A percentile compares a stretch with the other conserved stretches of the same genome.
These are phyloP conservation scores for Aplochiton taeniatus DNA, from an alignment of 2,797 vertebrate species.

Conservation along the genomic window DNA sequence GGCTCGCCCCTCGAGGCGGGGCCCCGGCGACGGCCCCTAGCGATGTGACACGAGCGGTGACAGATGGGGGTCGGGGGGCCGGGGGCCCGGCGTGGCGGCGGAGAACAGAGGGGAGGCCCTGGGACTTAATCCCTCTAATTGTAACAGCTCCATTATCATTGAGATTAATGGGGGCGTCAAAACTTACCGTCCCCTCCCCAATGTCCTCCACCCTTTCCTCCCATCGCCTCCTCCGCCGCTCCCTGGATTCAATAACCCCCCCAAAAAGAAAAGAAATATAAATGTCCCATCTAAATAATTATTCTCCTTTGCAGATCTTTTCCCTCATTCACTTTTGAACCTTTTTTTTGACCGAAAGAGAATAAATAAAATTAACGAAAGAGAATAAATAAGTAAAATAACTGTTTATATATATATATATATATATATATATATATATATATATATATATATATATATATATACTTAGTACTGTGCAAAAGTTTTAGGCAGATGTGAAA, in stretches of 20 bases:
- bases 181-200: slow-evolving; percentile 79
- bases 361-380: slow-evolving; percentile 91
- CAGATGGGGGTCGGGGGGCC: slow-evolving; percentile 52
- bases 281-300: slow-evolving; percentile 87
- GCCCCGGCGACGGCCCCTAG: background rate
- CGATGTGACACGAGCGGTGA: slow-evolving; percentile 28
- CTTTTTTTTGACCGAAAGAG: slow-evolving; percentile 88
- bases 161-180: slow-evolving; percentile 94
- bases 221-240: background rate
- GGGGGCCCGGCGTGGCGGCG: slow-evolving; percentile 79
- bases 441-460: too few relatives aligned
- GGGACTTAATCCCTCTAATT: slow-evolving; percentile 86
- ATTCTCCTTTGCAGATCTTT: slow-evolving; percentile 84
- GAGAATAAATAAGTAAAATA: too few relatives aligned
- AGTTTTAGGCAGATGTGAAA: too few relatives aligned
- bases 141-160: slow-evolving; percentile 84
- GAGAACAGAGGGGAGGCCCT: slow-evolving; percentile 79
- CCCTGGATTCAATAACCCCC: slow-evolving; percentile 14
- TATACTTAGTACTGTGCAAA: too few relatives aligned
- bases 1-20: slow-evolving; percentile 16
- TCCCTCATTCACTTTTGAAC: slow-evolving; percentile 76
- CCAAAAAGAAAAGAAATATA: slow-evolving; percentile 8
- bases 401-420: too few relatives aligned
- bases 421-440: too few relatives aligned
- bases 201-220: slow-evolving; percentile 62